These are phyloP conservation scores for Torymus texanus DNA, from an alignment of 2,888 invertebrate genomes.

Conservation along the genomic window DNA sequence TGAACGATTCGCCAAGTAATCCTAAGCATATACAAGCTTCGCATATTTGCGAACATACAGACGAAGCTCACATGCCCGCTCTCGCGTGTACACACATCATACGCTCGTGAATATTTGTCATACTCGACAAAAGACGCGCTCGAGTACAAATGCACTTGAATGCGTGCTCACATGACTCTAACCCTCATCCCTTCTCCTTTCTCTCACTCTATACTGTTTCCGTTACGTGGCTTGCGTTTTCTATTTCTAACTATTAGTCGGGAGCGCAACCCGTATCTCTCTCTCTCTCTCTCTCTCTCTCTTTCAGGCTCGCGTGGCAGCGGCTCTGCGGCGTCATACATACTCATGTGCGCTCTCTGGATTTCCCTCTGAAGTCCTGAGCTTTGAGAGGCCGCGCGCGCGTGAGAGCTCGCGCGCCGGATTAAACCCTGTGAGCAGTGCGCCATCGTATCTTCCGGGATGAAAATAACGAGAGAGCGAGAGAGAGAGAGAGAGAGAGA, in stretches of 20 bases:
- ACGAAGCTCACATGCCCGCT: too few species aligned
- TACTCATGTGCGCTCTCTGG: neutral
- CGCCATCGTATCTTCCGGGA: conserved; percentile 37
- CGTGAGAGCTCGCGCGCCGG: neutral
- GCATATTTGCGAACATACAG: too few species aligned
- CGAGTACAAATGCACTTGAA: neutral
- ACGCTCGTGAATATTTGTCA: conserved; percentile 8
- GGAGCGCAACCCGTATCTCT: neutral
- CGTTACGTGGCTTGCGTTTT: too few species aligned
- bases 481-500: too few species aligned
- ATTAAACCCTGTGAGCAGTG: conserved; percentile 38
- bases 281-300: too few species aligned
- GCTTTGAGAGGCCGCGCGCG: conserved; percentile 39
- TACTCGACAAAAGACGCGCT: conserved; percentile 15
- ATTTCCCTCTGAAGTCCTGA: conserved; percentile 36
- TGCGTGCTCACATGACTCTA: too few species aligned
- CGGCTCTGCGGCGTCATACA: neutral
- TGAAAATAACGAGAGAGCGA: conserved; percentile 57
- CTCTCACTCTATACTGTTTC: too few species aligned
- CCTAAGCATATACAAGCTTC: too few species aligned
- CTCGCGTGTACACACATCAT: neutral
- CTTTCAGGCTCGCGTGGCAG: neutral
- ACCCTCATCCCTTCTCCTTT: too few species aligned
- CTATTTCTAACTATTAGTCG: neutral
- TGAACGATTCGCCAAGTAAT: too few species aligned